Base-by-base conservation (phyloP, 2,888 invertebrate genomes). In the Caprella mutica region DNA sequence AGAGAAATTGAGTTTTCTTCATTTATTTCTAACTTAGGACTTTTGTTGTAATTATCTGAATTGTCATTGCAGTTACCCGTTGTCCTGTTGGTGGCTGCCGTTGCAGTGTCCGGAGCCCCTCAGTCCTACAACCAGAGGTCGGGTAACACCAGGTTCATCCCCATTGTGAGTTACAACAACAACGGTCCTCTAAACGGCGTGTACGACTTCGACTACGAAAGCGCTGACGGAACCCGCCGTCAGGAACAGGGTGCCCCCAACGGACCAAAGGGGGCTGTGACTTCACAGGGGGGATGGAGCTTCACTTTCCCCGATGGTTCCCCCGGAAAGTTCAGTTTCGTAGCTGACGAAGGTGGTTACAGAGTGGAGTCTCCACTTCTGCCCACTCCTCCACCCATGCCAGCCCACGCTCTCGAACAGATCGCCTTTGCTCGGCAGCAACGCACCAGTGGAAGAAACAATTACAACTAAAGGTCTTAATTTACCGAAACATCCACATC, bases 271-370 rank as follows among this genome's bases (percentile, higher is more conserved):
- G 61, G 61, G 17, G 61, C 61, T 17, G 61, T 61, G 21, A 55
- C 40, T 21, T 40, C 39, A 5, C 57, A 61, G 35, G 61, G 57
- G 29, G 52, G 48, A 27, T 61, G 61, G 61, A 57, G 63, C 8
- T 63, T 57, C 43, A 63, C 63, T 3, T 57, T 57, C 59, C 63
- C 63, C n/a, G 63, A 63, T 30, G 63, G 63, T 29, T 59, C 59
- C 12, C 63, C 63, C 1, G 63, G 52, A 21, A 52, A 51, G 29
- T 63, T 63, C 57, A 57, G 23, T 17, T 63, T 63, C 55, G 59
- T 63, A 21, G 63, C 63, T n/a, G 63, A 63, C 35, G 63, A 55
- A 39, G 44, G 52, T 17, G 63, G 63, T 14, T 63, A 54, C 48
- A 56, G 57, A 14, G 59, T 63, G 29, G 63, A 63, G 52, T 63